These are phyloP conservation scores for Tetramorium alpestre DNA, from an alignment of 1,140 invertebrate genomes.

Conservation along the genomic window DNA sequence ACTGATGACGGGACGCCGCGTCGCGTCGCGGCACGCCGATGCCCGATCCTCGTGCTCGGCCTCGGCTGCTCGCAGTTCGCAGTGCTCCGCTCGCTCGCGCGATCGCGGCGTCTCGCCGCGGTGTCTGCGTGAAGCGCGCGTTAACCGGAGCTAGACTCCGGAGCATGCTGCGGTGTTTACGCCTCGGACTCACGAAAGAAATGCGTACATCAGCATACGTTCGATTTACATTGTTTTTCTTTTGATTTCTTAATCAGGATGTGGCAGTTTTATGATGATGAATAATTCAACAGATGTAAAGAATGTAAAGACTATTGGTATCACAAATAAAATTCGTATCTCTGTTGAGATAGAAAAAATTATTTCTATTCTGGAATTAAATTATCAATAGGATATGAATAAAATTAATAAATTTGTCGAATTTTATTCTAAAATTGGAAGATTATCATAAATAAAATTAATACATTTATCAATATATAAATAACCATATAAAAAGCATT, in stretches of 20 bases:
- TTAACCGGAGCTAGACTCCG: neutral
- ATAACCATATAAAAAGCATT: neutral
- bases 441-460: neutral
- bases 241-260: neutral
- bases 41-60: no score
- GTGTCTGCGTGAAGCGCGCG: neutral
- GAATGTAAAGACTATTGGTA: neutral
- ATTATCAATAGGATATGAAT: neutral
- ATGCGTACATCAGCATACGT: no score
- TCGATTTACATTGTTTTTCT: neutral
- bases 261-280: neutral
- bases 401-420: neutral
- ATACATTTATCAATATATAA: neutral
- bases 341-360: neutral
- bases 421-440: neutral
- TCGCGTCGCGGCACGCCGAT: neutral
- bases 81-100: constrained; percentile 8
- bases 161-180: constrained; percentile 8
- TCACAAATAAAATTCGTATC: neutral
- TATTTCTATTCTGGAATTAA: neutral
- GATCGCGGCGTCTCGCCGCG: constrained; percentile 39
- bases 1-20: constrained; percentile 67
- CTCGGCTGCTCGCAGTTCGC: neutral
- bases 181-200: neutral
- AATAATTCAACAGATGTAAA: neutral